Conservation (phyloP, 2,888 invertebrate species). For the Drosophila formosana region DNA sequence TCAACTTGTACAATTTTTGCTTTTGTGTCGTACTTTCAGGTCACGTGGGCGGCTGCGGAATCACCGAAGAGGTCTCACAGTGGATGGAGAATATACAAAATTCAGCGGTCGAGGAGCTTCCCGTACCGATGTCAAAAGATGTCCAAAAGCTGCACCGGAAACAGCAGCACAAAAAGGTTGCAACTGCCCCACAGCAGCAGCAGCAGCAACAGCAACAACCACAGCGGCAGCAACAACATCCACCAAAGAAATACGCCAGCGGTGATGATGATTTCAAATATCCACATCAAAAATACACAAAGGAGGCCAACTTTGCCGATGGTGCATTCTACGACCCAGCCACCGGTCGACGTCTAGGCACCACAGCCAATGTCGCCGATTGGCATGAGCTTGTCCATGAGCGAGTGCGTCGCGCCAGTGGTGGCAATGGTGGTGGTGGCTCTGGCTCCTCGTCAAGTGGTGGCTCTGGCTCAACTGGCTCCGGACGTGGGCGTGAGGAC, state of each 20-base stretch:
- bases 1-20: slow-evolving; percentile 25
- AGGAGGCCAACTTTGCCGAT: slow-evolving; percentile 89
- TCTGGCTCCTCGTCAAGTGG: slow-evolving; percentile 83
- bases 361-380: slow-evolving; percentile 85
- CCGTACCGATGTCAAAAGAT: slow-evolving; percentile 83
- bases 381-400: slow-evolving; percentile 85
- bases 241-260: slow-evolving; percentile 83
- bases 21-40: slow-evolving; percentile 86
- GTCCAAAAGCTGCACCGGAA: slow-evolving; percentile 77
- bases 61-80: slow-evolving; percentile 93
- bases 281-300: slow-evolving; percentile 91
- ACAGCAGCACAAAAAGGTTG: slow-evolving; percentile 72
- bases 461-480: slow-evolving; percentile 81
- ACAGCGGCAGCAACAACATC: slow-evolving; percentile 66
- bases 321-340: slow-evolving; percentile 82
- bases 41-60: slow-evolving; percentile 94
- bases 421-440: slow-evolving; percentile 48
- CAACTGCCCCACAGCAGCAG: slow-evolving; percentile 42
- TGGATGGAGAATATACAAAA: slow-evolving; percentile 97
- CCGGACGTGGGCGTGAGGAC: slow-evolving; percentile 87
- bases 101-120: slow-evolving; percentile 88
- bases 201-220: slow-evolving; percentile 62
- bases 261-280: slow-evolving; percentile 85
- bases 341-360: slow-evolving; percentile 78
- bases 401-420: slow-evolving; percentile 86